Percentiles rank a stretch among this genome's conserved stretches.
These are phyloP conservation scores for Pogona vitticeps DNA, from an alignment of 2,113 vertebrate species.

Conservation along the genomic window DNA sequence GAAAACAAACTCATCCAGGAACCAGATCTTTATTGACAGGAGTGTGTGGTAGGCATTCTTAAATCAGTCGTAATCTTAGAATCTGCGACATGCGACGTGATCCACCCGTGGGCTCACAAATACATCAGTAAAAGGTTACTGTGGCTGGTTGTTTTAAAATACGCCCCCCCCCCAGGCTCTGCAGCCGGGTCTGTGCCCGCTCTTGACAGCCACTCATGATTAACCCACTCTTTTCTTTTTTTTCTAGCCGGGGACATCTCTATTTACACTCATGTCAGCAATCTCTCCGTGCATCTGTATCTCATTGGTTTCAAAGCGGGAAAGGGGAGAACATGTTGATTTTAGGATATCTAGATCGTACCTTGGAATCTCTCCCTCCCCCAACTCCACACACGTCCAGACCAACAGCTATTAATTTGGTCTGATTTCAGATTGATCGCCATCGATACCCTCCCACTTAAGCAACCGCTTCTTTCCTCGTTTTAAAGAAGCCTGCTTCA, in stretches of 20 bases:
- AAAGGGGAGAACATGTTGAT: background rate
- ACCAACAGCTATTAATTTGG: conserved; percentile 15
- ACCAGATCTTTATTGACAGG: conserved; percentile 59
- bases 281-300: background rate
- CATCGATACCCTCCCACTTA: background rate
- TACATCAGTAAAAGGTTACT: too few relatives aligned
- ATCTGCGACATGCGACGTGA: conserved; percentile 11
- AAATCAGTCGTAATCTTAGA: conserved; percentile 38
- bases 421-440: background rate
- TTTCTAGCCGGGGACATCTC: background rate
- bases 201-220: background rate
- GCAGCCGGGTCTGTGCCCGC: background rate
- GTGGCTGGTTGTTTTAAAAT: background rate
- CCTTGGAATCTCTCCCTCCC: background rate
- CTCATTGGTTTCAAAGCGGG: background rate
- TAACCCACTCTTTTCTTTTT: background rate
- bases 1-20: conserved; percentile 59
- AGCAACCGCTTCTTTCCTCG: background rate
- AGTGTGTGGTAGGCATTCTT: conserved; percentile 50
- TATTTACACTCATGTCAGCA: conserved; percentile 3
- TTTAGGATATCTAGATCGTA: background rate
- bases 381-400: background rate
- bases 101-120: rapidly evolving
- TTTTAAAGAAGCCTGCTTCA: background rate
- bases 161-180: background rate